These are phyloP conservation scores for Camponotus fellah DNA, from an alignment of 2,888 invertebrate species.

Conservation along the genomic window DNA sequence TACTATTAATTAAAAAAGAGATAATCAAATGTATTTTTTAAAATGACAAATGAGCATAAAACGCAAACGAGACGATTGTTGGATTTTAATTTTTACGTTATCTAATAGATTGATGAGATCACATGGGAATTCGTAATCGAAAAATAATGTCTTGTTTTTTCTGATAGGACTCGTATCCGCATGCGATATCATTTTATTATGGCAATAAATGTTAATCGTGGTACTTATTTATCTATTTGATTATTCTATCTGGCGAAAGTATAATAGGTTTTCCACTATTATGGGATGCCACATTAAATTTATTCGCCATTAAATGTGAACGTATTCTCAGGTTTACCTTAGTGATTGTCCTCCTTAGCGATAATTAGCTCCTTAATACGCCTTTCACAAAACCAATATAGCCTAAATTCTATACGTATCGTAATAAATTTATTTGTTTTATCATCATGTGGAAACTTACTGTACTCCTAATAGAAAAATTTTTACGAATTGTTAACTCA, in stretches of 20 bases:
- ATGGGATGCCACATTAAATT: slow-evolving; percentile 68
- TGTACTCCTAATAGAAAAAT: background rate
- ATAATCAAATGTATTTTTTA: background rate
- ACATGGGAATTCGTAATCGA: no score
- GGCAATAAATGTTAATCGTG: slow-evolving; percentile 72
- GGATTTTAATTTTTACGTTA: background rate
- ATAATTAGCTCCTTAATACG: slow-evolving; percentile 55
- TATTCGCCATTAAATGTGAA: slow-evolving; percentile 62
- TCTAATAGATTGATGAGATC: no score
- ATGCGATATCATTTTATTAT: slow-evolving; percentile 56
- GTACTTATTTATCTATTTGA: slow-evolving; percentile 79
- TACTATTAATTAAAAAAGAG: background rate
- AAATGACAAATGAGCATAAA: no score
- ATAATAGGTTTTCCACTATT: slow-evolving; percentile 67
- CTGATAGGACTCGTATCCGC: background rate
- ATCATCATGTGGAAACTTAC: background rate
- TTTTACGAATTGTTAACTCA: background rate
- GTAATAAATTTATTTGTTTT: slow-evolving; percentile 20
- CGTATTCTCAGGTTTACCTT: slow-evolving; percentile 3
- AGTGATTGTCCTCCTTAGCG: slow-evolving; percentile 21
- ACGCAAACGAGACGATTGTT: background rate
- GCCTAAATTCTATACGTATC: slow-evolving; percentile 13
- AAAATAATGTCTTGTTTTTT: background rate
- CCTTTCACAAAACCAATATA: slow-evolving; percentile 23
- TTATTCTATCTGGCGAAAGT: slow-evolving; percentile 77